Conservation (phyloP, 2,113 vertebrate genomes). For the Cardinalis cardinalis region DNA sequence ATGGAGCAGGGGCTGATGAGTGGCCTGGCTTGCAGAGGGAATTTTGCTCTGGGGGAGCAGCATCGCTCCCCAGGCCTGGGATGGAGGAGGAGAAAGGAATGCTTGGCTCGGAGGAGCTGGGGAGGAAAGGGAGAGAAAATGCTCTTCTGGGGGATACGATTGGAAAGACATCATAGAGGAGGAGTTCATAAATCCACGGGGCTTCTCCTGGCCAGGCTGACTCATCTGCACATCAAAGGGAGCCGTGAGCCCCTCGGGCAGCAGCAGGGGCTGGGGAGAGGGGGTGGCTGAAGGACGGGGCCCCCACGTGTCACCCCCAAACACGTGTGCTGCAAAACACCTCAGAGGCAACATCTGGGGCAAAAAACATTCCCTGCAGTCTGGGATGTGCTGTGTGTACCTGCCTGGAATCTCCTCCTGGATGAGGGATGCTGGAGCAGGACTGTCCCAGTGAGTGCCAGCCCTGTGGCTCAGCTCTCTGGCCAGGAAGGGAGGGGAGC, state of each 20-base stretch:
- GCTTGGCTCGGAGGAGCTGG: not conserved
- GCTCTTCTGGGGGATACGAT: constrained; percentile 33
- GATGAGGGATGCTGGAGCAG: rapidly evolving
- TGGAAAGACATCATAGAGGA: constrained; percentile 63
- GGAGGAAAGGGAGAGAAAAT: constrained; percentile 33
- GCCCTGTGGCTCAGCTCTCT: rapidly evolving
- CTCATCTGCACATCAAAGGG: constrained; percentile 50
- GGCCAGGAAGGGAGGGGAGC: not conserved
- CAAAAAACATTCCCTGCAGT: not conserved
- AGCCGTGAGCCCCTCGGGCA: not conserved
- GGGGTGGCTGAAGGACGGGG: not conserved
- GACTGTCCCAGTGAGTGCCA: rapidly evolving
- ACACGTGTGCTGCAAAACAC: not conserved
- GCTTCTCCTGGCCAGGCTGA: not conserved
- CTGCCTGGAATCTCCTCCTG: rapidly evolving
- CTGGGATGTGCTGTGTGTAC: rapidly evolving
- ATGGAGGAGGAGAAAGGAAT: constrained; percentile 51
- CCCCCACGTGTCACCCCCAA: not conserved
- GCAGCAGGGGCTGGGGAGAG: not conserved
- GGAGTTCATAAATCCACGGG: constrained; percentile 50
- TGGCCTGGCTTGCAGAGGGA: not conserved
- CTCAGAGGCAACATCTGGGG: rapidly evolving
- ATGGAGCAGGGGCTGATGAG: not conserved
- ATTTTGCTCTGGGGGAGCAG: not conserved
- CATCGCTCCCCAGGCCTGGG: not conserved